Conservation (phyloP, 2,888 invertebrate genomes). For the Neria commutata region DNA sequence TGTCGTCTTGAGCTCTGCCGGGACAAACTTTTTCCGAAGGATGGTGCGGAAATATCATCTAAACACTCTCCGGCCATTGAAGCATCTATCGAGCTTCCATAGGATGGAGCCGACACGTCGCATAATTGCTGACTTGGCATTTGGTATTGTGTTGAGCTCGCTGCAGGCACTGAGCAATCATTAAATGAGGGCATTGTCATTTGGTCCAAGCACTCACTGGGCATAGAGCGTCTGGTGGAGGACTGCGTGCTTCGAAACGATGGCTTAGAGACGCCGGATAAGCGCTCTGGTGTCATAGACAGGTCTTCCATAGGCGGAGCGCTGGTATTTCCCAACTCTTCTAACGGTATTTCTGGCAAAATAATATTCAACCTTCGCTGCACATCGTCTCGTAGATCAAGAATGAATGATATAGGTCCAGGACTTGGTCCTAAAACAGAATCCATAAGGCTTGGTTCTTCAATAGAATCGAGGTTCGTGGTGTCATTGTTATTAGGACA, state of each 20-base stretch:
- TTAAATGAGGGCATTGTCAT: background rate
- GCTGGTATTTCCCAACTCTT: background rate
- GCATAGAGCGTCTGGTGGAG: background rate
- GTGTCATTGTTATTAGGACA: conserved; percentile 7
- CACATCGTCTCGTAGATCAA: background rate
- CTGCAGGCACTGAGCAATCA: background rate
- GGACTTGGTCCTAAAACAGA: conserved; percentile 9
- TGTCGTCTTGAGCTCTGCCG: conserved; percentile 4
- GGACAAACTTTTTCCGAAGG: conserved; percentile 6
- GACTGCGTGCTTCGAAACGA: background rate
- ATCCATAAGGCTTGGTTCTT: conserved; percentile 21
- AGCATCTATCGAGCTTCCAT: background rate
- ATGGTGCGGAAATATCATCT: conserved; percentile 10
- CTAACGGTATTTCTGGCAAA: background rate
- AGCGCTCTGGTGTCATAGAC: too few species aligned
- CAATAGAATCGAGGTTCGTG: conserved; percentile 14
- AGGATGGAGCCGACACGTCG: background rate
- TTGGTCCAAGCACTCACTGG: background rate
- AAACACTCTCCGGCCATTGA: conserved; percentile 2
- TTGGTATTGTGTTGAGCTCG: background rate
- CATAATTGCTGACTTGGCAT: too few species aligned
- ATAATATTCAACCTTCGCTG: conserved; percentile 11
- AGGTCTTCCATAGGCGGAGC: background rate
- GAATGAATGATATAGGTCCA: conserved; percentile 1
- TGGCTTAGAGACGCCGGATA: background rate